Percentiles rank a stretch among this genome's conserved stretches.
phyloP scores from a whole-genome alignment of 2,113 vertebrate genomes.

The Elgaria multicarinata region DNA sequence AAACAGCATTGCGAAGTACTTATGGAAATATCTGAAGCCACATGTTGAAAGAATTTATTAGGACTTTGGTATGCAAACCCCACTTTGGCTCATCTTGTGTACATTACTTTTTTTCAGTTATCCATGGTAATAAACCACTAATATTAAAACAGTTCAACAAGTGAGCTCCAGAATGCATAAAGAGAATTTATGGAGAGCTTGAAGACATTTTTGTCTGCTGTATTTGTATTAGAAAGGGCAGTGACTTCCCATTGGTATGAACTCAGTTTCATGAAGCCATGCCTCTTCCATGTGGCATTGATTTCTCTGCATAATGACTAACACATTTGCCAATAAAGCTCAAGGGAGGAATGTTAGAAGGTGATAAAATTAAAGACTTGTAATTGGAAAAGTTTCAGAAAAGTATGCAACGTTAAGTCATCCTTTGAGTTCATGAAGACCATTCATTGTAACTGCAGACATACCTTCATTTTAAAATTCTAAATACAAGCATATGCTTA shows the following conservation, averaged over 20 bases:
- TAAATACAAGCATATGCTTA: background rate
- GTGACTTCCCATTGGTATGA: constrained; percentile 26
- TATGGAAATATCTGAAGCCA: constrained; percentile 41
- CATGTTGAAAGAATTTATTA: constrained; percentile 45
- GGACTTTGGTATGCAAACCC: constrained; percentile 31
- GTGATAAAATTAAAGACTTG: constrained; percentile 65
- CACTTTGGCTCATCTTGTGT: constrained; percentile 39
- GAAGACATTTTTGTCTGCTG: constrained; percentile 2
- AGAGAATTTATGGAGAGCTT: constrained; percentile 18
- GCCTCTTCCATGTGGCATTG: constrained; percentile 61
- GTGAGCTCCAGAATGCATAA: constrained; percentile 35
- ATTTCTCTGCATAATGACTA: constrained; percentile 74
- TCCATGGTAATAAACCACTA: constrained; percentile 30
- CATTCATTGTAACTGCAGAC: constrained; percentile 12
- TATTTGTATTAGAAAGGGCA: constrained; percentile 17
- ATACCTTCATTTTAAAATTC: background rate
- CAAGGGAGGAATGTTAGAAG: constrained; percentile 63
- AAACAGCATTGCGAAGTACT: constrained; percentile 46
- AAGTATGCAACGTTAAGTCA: constrained; percentile 32
- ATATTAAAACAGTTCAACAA: constrained; percentile 31
- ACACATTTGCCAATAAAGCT: constrained; percentile 72
- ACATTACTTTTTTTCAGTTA: constrained; percentile 29
- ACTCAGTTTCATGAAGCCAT: constrained; percentile 45
- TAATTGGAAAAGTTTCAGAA: constrained; percentile 66
- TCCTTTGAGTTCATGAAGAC: constrained; percentile 39